phyloP scores from a whole-genome alignment of 2,113 vertebrate species.

The Actenoides hombroni region DNA sequence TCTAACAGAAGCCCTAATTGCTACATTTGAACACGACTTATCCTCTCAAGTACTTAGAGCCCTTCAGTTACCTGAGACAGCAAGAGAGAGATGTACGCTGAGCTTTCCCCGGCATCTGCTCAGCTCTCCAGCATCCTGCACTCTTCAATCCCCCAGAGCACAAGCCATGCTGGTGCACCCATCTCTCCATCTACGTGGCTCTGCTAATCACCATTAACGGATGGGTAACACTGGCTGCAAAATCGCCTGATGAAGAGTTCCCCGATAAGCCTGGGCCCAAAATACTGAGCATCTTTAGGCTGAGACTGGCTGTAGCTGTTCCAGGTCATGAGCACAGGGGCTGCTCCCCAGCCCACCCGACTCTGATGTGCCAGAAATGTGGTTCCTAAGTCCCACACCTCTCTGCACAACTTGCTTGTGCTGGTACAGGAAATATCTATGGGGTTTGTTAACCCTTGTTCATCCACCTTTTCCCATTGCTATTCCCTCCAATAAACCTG shows the following conservation, averaged over 20 bases:
- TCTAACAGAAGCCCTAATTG: neutral
- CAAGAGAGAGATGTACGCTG: neutral
- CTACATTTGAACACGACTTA: neutral
- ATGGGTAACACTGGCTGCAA: neutral
- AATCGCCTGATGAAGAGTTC: neutral
- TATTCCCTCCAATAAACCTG: neutral
- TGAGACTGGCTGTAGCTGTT: neutral
- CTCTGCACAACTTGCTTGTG: neutral
- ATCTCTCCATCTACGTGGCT: neutral
- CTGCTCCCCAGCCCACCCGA: neutral
- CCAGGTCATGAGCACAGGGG: neutral
- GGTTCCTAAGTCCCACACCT: neutral
- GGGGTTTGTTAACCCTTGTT: neutral
- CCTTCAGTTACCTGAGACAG: neutral
- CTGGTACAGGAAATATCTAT: neutral
- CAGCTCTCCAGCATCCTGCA: neutral
- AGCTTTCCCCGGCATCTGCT: neutral
- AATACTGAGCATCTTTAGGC: neutral
- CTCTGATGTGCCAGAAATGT: neutral
- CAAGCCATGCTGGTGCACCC: neutral
- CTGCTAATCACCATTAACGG: neutral
- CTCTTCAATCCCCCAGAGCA: neutral
- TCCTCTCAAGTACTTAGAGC: neutral
- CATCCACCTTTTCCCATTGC: neutral
- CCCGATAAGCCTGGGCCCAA: neutral